phyloP scores from a whole-genome alignment of 2,113 vertebrate species.

The Ancistrus triradiatus region DNA sequence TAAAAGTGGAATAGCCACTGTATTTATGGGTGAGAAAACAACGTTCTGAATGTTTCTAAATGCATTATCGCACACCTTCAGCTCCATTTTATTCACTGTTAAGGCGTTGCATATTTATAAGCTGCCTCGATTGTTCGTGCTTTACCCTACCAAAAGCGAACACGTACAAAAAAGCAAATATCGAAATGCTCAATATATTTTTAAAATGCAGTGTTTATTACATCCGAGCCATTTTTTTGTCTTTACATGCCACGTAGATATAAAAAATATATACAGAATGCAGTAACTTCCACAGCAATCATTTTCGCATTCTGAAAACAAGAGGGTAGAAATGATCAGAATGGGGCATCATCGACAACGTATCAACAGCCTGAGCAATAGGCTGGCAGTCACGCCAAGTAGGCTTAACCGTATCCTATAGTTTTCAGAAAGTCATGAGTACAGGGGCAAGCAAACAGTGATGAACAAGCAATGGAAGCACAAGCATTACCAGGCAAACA shows the following conservation, averaged over 20 bases:
- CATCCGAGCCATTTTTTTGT: conserved; percentile 8
- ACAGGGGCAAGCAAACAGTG: neutral
- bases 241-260: conserved; percentile 28
- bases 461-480: neutral
- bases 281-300: neutral
- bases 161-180: neutral
- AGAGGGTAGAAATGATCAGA: neutral
- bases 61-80: no score
- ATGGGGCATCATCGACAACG: neutral
- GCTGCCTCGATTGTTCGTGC: no score
- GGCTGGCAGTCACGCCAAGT: neutral
- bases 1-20: no score
- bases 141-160: no score
- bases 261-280: conserved; percentile 37
- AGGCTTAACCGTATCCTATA: neutral
- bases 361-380: neutral
- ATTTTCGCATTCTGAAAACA: neutral
- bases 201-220: conserved; percentile 36
- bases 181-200: neutral
- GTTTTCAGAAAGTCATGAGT: neutral
- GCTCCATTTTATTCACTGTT: neutral
- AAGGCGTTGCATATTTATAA: no score
- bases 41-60: neutral
- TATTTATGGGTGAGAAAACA: no score
- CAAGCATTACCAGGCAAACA: neutral